A percentile compares a stretch with the other conserved stretches of the same genome.
phyloP scores from a whole-genome alignment of 2,113 vertebrate species.

The Heloderma charlesbogerti region DNA sequence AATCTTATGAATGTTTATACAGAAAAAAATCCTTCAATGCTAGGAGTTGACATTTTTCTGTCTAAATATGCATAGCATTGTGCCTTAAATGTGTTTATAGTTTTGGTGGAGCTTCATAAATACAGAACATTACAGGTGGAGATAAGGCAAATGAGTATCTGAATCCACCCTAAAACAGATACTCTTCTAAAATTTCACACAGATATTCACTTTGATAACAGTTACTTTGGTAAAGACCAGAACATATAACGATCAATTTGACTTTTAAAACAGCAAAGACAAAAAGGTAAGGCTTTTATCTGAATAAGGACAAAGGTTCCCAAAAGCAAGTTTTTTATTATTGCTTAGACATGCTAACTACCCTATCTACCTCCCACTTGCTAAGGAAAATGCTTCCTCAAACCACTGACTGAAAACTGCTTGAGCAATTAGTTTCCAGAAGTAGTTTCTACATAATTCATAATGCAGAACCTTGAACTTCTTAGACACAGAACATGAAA shows the following conservation, averaged over 20 bases:
- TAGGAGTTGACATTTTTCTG: no score
- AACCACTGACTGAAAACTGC: background rate
- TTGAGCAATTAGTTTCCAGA: background rate
- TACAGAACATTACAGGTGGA: background rate
- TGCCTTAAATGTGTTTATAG: background rate
- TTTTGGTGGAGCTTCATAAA: background rate
- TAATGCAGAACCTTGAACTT: background rate
- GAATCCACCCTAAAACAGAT: background rate
- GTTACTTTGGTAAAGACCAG: background rate
- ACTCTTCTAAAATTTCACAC: background rate
- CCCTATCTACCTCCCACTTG: background rate
- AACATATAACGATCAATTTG: background rate
- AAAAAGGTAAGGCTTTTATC: no score
- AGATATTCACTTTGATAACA: background rate
- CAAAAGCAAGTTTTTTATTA: background rate
- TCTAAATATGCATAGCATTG: no score
- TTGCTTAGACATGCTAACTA: background rate
- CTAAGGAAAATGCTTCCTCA: background rate
- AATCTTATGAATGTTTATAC: no score
- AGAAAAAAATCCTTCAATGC: no score
- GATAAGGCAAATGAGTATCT: background rate
- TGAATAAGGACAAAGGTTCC: background rate
- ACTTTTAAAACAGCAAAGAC: background rate
- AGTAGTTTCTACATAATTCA: background rate
- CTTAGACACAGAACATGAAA: background rate